phyloP scores from a whole-genome alignment of 53 echinoderm and acorn worm genomes.

The Apostichopus leukothele region DNA sequence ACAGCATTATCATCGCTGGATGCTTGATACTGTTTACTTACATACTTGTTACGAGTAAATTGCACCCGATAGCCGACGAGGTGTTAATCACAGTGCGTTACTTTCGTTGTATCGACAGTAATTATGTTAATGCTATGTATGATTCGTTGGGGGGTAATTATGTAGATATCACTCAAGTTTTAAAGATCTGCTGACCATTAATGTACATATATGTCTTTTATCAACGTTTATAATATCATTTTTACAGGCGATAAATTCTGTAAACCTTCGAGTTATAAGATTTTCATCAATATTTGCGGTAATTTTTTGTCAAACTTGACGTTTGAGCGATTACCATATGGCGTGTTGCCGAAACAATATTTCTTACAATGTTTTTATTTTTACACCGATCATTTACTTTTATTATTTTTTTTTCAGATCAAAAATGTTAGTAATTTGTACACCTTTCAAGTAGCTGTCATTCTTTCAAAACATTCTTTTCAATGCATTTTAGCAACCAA shows the following conservation, averaged over 20 bases:
- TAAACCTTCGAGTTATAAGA: too few relatives aligned
- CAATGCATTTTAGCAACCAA: not conserved
- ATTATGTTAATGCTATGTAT: constrained; percentile 7
- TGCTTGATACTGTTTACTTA: too few relatives aligned
- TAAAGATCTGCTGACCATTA: not conserved
- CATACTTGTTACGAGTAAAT: too few relatives aligned
- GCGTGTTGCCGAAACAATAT: not conserved
- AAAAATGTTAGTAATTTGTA: not conserved
- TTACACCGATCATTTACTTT: not conserved
- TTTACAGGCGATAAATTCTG: not conserved
- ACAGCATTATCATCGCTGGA: too few relatives aligned
- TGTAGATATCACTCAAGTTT: not conserved
- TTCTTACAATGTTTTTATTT: constrained; percentile 7
- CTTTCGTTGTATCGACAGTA: not conserved
- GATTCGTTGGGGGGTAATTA: not conserved
- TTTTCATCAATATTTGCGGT: not conserved
- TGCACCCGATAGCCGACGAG: too few relatives aligned
- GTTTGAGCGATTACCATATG: not conserved
- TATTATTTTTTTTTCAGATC: not conserved
- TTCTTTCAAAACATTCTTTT: not conserved
- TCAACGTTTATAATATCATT: too few relatives aligned
- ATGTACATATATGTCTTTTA: not conserved
- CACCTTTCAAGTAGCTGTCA: not conserved
- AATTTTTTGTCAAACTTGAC: too few relatives aligned
- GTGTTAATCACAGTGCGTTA: too few relatives aligned